Evolutionary conservation across 2,888 invertebrate genomes (phyloP).

Genomic region (Oithona nana): DNA sequence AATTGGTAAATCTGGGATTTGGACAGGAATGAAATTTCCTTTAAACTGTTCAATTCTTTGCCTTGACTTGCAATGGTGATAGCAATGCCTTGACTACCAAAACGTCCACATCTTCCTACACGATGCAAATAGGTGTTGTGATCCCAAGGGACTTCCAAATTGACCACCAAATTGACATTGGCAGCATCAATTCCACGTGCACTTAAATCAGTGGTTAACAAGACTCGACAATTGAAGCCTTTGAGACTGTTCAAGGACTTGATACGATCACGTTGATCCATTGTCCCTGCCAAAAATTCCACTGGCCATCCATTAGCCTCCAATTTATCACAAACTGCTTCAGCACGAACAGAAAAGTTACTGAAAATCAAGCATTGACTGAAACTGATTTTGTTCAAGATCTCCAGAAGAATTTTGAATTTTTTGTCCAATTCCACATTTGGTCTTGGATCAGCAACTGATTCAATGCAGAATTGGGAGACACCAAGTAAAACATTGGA

Average conservation of each 20-base stretch:
- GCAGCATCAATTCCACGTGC: conserved; percentile 86
- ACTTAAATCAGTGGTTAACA: conserved; percentile 75
- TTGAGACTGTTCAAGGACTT: conserved; percentile 55
- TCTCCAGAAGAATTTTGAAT: conserved; percentile 40
- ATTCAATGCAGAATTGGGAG: conserved; percentile 45
- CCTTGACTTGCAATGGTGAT: conserved; percentile 50
- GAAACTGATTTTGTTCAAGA: conserved; percentile 52
- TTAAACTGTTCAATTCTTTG: conserved; percentile 40
- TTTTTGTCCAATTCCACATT: conserved; percentile 29
- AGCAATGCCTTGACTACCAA: conserved; percentile 63
- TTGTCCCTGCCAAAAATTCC: conserved; percentile 53
- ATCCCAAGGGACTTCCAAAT: conserved; percentile 65
- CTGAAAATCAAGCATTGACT: conserved; percentile 82
- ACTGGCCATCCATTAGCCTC: conserved; percentile 54
- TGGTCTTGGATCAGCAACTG: conserved; percentile 22
- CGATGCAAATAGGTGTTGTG: conserved; percentile 74
- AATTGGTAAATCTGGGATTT: not conserved
- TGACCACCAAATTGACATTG: conserved; percentile 77
- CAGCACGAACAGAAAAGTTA: conserved; percentile 54
- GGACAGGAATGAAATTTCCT: conserved; percentile 32
- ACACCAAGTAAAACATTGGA: conserved; percentile 55
- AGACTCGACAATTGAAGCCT: conserved; percentile 56
- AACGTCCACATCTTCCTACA: conserved; percentile 85
- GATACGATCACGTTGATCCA: conserved; percentile 55
- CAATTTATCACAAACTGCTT: conserved; percentile 52